Evolutionary conservation across 2,113 vertebrate species (phyloP), one percentile per base, ranked within the genome.

Genomic region (Micronisus gabar): DNA sequence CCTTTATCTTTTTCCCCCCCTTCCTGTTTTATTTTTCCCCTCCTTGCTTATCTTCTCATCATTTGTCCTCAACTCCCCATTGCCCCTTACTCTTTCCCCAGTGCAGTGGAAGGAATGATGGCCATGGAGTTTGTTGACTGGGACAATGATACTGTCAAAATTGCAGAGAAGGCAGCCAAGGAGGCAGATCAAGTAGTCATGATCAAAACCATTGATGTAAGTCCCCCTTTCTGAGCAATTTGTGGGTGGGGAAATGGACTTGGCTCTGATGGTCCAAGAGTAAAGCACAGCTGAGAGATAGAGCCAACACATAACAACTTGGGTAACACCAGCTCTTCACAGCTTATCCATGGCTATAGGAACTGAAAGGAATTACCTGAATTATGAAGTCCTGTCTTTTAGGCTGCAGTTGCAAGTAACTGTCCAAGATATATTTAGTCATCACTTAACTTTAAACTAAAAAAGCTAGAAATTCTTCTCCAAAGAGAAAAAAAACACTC

Each of bases 81-180:
- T 55, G 36, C 8, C 19, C 29, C 21, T 58, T 86, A 50, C 22
- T 82, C 55, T 63, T 36, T 45, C 3, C 61, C 7, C 81, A 98
- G 98, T n/a, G 36, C 94, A 58, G 87, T 94, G 93, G 97, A 98
- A 36, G 97, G 81, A 61, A 66, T 97, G 25, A 93, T 97, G 87
- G 92, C 86, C 68, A 72, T 98, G 52, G 91, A 85, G 67, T 78
- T 90, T 27, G 65, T 98, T 14, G 97, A 98, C 10, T 98, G 98
- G 97, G 92, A 97, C 20, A 94, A 94, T 8, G 95, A 98, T 26
- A 97, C 45, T 43, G 80, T 97, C 74, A 94, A 84, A 78, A 91
- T 19, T 47, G 97, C 97, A 18, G 97, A 98, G 88, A 95, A 83
- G 68, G 97, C 97, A 30, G 93, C 96, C 90, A 97, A 97, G 75